phyloP scores from a whole-genome alignment of 2,113 vertebrate species.

The Larimichthys polyactis region DNA sequence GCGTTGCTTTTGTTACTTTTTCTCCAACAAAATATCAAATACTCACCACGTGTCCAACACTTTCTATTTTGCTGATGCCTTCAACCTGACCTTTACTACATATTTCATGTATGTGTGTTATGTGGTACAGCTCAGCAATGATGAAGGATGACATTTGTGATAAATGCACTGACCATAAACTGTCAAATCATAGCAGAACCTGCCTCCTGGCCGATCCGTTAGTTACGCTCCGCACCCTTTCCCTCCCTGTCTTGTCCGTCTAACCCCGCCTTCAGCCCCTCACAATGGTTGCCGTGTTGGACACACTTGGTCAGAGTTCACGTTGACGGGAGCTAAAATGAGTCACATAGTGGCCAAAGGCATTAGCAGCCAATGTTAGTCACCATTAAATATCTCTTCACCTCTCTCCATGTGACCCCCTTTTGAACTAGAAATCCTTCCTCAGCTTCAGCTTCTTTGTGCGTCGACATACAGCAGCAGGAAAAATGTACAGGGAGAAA shows the following conservation, averaged over 20 bases:
- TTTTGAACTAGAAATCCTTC: conserved; percentile 38
- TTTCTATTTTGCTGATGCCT: conserved; percentile 23
- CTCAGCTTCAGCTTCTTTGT: conserved; percentile 2
- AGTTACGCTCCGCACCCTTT: conserved; percentile 63
- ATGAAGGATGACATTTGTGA: conserved; percentile 80
- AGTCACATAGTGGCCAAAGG: conserved; percentile 74
- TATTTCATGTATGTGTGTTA: conserved; percentile 20
- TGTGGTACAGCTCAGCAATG: conserved; percentile 53
- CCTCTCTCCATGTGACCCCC: conserved; percentile 45
- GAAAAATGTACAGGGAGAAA: conserved; percentile 7
- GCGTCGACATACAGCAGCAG: conserved; percentile 17
- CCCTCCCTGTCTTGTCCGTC: conserved; percentile 57
- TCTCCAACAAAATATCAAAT: conserved; percentile 21
- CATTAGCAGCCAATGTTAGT: conserved; percentile 69
- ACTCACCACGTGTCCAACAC: neutral
- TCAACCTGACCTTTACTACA: conserved; percentile 35
- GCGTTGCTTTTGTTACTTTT: neutral
- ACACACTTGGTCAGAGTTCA: conserved; percentile 72
- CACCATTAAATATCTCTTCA: conserved; percentile 68
- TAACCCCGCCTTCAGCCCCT: conserved; percentile 55
- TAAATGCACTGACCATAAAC: conserved; percentile 84
- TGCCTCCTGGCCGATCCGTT: conserved; percentile 69
- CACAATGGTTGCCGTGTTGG: conserved; percentile 61
- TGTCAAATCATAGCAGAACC: conserved; percentile 73
- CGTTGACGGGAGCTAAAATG: conserved; percentile 68